Base-by-base conservation (phyloP, 2,113 vertebrate genomes). In the Scartelaos histophorus region DNA sequence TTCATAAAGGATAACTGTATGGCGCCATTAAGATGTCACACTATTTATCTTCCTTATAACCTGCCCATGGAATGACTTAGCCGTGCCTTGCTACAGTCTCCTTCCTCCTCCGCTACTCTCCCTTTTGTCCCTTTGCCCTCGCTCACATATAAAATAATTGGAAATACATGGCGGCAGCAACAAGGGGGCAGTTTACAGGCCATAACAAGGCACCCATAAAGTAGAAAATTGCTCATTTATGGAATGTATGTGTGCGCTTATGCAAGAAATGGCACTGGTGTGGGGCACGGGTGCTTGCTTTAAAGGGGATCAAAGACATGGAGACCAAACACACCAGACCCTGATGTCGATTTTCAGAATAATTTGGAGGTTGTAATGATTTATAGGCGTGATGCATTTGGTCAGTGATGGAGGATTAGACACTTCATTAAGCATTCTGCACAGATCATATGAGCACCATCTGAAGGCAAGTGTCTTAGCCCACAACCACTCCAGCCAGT, bases 31-130 rank as follows among this genome's bases (percentile, higher is more conserved):
- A 89, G 81, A 85, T 91, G 90, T 88, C 89, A 86, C 69, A 66
- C 91, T 91, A 90, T 92, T 91, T 89, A 90, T 92, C 91, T 90
- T 90, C 88, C 85, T 84, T 88, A 89, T 87, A 90, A 89, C 89
- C 87, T 89, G 88, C 83, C 83, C 71, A 69, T 85, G 82, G 81
- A 74, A 80, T 89, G 90, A 89, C 87, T 85, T 86, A 91, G 82
- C 74, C 87, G 85, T 83, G 86, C 81, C 86, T 83, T 81, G 67
- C 79, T 79, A 73, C 66, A 64, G 75, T 84, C 78, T 85, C 43
- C 79, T 80, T 70, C 74, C 73, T 58, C 80, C 75, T 74, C 71
- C 61, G 79, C 81, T 82, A 69, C 79, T 84, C 82, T 85, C 85
- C 81, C 73, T 38, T 85, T 87, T 90, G 86, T 90, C 85, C 84